phyloP scores from a whole-genome alignment of 2,888 invertebrate genomes.

The Bembecia ichneumoniformis region DNA sequence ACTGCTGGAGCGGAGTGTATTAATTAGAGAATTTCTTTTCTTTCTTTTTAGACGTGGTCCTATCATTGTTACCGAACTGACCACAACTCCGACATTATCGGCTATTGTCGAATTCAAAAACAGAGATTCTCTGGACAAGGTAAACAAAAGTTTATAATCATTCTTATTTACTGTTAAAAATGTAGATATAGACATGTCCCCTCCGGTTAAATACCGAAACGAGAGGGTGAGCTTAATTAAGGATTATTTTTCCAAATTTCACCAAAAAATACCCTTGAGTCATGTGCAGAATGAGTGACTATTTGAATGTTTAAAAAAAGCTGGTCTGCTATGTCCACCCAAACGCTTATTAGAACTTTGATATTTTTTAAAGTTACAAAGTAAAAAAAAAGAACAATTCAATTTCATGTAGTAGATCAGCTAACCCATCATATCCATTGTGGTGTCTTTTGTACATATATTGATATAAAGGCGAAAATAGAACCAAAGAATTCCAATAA shows the following conservation, averaged over 20 bases:
- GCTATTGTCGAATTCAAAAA: slow-evolving; percentile 73
- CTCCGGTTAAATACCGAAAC: neutral
- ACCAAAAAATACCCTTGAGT: slow-evolving; percentile 21
- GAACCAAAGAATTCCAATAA: too few species aligned
- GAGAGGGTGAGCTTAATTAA: slow-evolving; percentile 25
- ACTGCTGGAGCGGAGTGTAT: slow-evolving; percentile 46
- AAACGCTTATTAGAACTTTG: slow-evolving; percentile 15
- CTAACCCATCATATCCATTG: slow-evolving; percentile 22
- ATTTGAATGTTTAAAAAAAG: slow-evolving; percentile 65
- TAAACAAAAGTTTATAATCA: slow-evolving; percentile 65
- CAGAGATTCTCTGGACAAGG: slow-evolving; percentile 72
- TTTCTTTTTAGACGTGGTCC: slow-evolving; percentile 73
- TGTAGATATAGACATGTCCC: slow-evolving; percentile 10
- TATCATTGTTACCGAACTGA: slow-evolving; percentile 72
- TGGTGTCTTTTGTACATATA: slow-evolving; percentile 11
- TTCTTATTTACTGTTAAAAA: slow-evolving; percentile 39
- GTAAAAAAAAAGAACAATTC: slow-evolving; percentile 19
- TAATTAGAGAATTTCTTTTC: slow-evolving; percentile 59
- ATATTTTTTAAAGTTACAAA: slow-evolving; percentile 1
- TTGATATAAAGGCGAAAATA: neutral
- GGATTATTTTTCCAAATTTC: slow-evolving; percentile 59
- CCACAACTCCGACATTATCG: slow-evolving; percentile 72
- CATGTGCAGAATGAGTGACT: slow-evolving; percentile 55
- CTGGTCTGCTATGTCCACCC: slow-evolving; percentile 46
- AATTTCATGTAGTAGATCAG: slow-evolving; percentile 40